These are phyloP conservation scores for Carposina sasakii DNA, from an alignment of 1,140 invertebrate species.

Conservation along the genomic window DNA sequence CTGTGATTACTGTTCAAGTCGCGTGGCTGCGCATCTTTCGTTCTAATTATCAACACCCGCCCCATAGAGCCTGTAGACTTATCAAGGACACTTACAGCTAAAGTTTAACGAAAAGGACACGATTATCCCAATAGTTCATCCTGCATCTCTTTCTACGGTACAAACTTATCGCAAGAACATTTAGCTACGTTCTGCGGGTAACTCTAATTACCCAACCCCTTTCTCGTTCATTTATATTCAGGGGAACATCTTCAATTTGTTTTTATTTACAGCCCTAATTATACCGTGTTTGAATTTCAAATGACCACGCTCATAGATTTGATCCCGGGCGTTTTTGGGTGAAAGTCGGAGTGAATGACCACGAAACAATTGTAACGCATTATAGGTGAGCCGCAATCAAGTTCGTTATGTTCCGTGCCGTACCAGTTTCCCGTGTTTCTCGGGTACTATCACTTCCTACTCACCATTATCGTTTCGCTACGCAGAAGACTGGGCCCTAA, in stretches of 20 bases:
- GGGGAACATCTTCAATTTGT: constrained; percentile 24
- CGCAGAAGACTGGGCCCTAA: constrained; percentile 43
- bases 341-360: neutral
- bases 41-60: constrained; percentile 56
- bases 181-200: constrained; percentile 20
- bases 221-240: constrained; percentile 26
- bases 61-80: constrained; percentile 33
- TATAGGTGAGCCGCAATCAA: constrained; percentile 20
- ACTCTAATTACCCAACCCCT: constrained; percentile 27
- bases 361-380: constrained; percentile 4
- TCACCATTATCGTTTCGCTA: constrained; percentile 53
- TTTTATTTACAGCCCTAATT: constrained; percentile 6
- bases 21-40: constrained; percentile 61
- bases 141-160: constrained; percentile 15
- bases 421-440: constrained; percentile 38
- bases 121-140: constrained; percentile 15
- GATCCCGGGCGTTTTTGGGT: no score
- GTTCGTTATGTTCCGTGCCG: constrained; percentile 36
- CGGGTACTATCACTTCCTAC: constrained; percentile 51
- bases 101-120: constrained; percentile 20
- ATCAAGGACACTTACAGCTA: constrained; percentile 32
- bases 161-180: constrained; percentile 19
- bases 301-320: no score
- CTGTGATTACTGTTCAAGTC: constrained; percentile 38
- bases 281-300: constrained; percentile 9